Evolutionary conservation across 2,888 invertebrate genomes (phyloP), one percentile per base, ranked within the genome.

Genomic region (Camponotus fellah): DNA sequence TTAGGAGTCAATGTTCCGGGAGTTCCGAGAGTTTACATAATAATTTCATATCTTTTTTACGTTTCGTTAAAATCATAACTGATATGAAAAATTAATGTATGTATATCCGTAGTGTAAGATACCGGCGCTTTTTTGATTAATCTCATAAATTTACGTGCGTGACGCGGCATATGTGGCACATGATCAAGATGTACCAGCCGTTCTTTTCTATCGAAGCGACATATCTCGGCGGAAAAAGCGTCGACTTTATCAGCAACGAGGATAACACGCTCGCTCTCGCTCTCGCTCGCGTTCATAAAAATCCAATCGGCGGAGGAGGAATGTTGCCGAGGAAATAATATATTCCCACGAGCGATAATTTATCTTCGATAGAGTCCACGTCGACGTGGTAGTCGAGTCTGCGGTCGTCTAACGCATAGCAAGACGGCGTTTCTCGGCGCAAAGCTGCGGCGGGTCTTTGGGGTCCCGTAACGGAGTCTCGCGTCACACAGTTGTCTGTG

Each of bases 401-500:
- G 88, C 83, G 91, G 90, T 86, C 86, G 84, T 85, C 80, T 69
- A 37, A 69, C 91, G 90, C 91, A 89, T 88, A 88, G 90, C 87
- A 89, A 92, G 88, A 87, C 74, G 84, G 81, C 76, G 66, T 83
- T 77, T 74, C 40, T 26, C 71, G n/a, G 10, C 9, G 46, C 32
- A 58, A 72, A 26, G 66, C 65, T 43, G 62, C 10, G 64, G 64
- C 34, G 64, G 71, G 75, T 53, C 72, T 66, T 66, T 62, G 75
- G 72, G 79, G 71, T 65, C 88, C 90, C 85, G 91, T 93, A 93
- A 93, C 92, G 87, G 91, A 93, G 93, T 94, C 93, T 93, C 92
- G 53, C 53, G 93, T 94, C 93, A 93, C 93, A 93, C 92, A 89
- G 92, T 93, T 93, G 94, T 94, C 93, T 93, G 93, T 94, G 93